Conservation (phyloP, 2,888 invertebrate species). For the Mythimna ferrago region DNA sequence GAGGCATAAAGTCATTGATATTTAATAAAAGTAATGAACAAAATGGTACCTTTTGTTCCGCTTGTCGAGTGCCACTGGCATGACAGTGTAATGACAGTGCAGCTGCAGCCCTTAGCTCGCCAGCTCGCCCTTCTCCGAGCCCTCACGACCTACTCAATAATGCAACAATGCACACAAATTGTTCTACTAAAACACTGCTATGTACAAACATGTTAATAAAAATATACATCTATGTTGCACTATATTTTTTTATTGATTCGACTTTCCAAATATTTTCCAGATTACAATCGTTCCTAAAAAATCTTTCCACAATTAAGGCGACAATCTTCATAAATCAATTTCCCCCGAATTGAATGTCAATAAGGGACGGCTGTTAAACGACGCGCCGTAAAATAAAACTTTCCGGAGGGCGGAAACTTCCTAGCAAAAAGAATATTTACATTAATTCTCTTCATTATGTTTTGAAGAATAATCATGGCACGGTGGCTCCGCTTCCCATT, state of each 20-base stretch:
- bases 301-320: constrained; percentile 88
- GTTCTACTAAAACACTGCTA: constrained; percentile 70
- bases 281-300: constrained; percentile 73
- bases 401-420: constrained; percentile 89
- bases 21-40: constrained; percentile 73
- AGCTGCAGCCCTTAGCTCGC: constrained; percentile 78
- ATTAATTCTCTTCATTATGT: constrained; percentile 92
- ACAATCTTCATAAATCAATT: constrained; percentile 91
- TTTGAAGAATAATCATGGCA: constrained; percentile 91
- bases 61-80: constrained; percentile 73
- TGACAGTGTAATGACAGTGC: constrained; percentile 81
- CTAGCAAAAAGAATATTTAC: constrained; percentile 90
- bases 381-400: constrained; percentile 90
- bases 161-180: constrained; percentile 82
- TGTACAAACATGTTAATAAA: constrained; percentile 54
- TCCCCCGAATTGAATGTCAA: constrained; percentile 91
- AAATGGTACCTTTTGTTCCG: constrained; percentile 84
- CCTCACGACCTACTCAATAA: constrained; percentile 84
- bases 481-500: constrained; percentile 88
- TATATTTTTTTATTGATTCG: constrained; percentile 44
- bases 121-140: constrained; percentile 60
- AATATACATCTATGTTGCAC: constrained; percentile 42
- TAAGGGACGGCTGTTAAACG: constrained; percentile 90
- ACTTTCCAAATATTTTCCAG: constrained; percentile 53
- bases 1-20: constrained; percentile 50